Percentiles rank a stretch among this genome's conserved stretches.
Evolutionary conservation across 2,797 vertebrate genomes (phyloP).

Genomic region (Momotus momota): DNA sequence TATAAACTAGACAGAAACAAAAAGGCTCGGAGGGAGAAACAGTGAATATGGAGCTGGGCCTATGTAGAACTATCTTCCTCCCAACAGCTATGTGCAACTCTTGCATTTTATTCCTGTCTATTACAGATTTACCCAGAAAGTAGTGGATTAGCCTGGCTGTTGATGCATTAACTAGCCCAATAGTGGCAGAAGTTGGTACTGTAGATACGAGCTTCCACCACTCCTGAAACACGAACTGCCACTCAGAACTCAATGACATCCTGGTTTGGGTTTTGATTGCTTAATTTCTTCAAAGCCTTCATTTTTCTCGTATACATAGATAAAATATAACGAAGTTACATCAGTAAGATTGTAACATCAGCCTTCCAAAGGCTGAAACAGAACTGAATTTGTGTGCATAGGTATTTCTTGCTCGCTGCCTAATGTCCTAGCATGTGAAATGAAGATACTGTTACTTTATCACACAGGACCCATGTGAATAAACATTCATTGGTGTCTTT

Average conservation of each 20-base stretch:
- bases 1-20: not conserved
- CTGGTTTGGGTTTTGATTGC: not conserved
- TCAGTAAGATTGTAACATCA: not conserved
- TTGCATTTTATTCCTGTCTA: not conserved
- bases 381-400: not conserved
- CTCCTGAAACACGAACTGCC: not conserved
- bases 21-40: not conserved
- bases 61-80: not conserved
- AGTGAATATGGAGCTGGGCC: not conserved
- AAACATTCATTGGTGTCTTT: not conserved
- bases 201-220: not conserved
- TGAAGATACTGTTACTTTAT: not conserved
- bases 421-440: not conserved
- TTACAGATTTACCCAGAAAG: not conserved
- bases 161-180: not conserved
- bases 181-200: not conserved
- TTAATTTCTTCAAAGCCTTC: not conserved
- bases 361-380: not conserved
- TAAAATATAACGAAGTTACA: not conserved
- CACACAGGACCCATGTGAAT: not conserved
- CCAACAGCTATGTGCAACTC: not conserved
- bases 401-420: not conserved
- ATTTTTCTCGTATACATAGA: not conserved
- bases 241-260: not conserved
- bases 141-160: not conserved